phyloP scores from a whole-genome alignment of 2,113 vertebrate species.

The Piaya cayana region DNA sequence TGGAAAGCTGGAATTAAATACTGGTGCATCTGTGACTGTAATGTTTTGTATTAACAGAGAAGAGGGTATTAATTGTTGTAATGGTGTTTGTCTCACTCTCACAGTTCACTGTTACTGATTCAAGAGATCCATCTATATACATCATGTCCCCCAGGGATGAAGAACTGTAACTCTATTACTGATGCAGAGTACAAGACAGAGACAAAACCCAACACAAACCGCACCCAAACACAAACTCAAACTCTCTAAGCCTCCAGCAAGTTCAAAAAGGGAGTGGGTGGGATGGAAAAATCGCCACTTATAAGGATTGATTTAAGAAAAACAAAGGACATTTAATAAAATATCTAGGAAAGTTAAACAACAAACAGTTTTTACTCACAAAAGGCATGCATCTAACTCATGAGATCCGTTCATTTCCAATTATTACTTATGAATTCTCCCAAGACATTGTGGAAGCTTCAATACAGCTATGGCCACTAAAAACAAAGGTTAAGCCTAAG shows the following conservation, averaged over 20 bases:
- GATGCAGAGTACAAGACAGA: neutral
- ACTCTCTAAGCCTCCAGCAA: neutral
- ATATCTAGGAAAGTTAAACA: neutral
- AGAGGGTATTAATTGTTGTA: neutral
- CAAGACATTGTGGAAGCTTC: neutral
- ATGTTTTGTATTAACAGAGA: neutral
- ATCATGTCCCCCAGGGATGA: neutral
- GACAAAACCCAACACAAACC: neutral
- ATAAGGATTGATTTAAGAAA: neutral
- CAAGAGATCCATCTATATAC: constrained; percentile 17
- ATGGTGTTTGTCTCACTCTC: neutral
- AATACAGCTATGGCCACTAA: neutral
- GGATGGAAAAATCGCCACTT: neutral
- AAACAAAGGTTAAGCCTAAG: neutral
- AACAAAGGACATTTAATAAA: neutral
- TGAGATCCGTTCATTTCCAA: neutral
- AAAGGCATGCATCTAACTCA: neutral
- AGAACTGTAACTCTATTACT: neutral
- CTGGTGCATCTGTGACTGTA: neutral
- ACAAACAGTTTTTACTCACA: neutral
- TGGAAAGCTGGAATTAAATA: neutral
- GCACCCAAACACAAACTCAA: neutral
- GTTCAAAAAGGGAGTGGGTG: neutral
- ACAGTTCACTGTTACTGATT: constrained; percentile 20
- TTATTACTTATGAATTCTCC: neutral